phyloP scores from a whole-genome alignment of 2,797 vertebrate species.

The Buceros bicornis region DNA sequence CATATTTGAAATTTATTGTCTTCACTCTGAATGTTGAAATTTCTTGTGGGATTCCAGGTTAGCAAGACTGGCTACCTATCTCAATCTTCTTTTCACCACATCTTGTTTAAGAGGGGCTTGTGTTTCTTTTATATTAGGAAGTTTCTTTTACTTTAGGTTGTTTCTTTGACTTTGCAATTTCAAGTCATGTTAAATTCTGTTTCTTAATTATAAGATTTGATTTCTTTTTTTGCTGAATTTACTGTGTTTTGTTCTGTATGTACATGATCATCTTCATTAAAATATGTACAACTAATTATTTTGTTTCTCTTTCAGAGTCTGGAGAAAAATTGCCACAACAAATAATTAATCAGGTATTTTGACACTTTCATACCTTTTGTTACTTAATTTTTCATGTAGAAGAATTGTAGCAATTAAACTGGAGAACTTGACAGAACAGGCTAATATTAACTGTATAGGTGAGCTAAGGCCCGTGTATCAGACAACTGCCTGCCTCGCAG shows the following conservation, averaged over 20 bases:
- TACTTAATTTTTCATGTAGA: neutral
- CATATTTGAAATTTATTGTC: neutral
- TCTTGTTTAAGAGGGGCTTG: neutral
- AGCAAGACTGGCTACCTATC: neutral
- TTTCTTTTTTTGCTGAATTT: neutral
- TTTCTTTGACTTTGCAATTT: neutral
- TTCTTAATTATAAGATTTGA: neutral
- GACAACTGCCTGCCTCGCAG: neutral
- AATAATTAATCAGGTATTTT: slow-evolving; percentile 76
- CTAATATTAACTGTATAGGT: neutral
- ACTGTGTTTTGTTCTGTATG: neutral
- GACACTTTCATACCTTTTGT: neutral
- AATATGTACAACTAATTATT: slow-evolving; percentile 1
- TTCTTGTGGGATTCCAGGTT: neutral
- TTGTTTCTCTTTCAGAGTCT: slow-evolving; percentile 80
- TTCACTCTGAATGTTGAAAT: neutral
- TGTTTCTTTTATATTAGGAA: neutral
- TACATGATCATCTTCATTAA: neutral
- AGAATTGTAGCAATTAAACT: neutral
- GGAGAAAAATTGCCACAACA: slow-evolving; percentile 64
- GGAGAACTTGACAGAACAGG: neutral
- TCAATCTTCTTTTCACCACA: neutral
- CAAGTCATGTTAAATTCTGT: neutral
- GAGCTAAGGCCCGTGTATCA: neutral
- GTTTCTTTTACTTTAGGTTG: neutral